Evolutionary conservation across 2,797 vertebrate genomes (phyloP).

Genomic region (Sebastes matsubarae): DNA sequence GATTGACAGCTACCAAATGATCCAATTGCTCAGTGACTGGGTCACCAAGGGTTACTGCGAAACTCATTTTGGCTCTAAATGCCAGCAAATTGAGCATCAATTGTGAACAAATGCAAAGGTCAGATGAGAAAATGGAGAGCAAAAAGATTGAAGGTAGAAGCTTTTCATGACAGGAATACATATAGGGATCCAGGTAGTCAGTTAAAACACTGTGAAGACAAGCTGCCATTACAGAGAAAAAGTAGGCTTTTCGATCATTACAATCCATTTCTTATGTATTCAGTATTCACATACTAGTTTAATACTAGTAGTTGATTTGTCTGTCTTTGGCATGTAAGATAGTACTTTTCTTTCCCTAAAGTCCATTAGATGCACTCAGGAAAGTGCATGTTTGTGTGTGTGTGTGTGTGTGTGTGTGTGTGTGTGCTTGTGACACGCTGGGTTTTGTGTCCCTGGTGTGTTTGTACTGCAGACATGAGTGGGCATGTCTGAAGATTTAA

Average conservation of each 20-base stretch:
- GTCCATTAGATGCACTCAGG: neutral
- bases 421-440: neutral
- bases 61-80: constrained; percentile 75
- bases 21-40: constrained; percentile 56
- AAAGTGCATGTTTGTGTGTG: neutral
- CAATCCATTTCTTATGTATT: neutral
- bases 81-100: constrained; percentile 76
- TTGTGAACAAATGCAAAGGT: constrained; percentile 76
- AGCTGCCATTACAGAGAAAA: neutral
- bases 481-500: constrained; percentile 43
- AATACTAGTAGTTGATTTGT: neutral
- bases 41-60: constrained; percentile 61
- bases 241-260: neutral
- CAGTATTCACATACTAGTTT: neutral
- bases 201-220: constrained; percentile 1
- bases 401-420: neutral
- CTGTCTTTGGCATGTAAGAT: neutral
- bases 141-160: constrained; percentile 50
- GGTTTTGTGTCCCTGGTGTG: constrained; percentile 3
- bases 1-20: constrained; percentile 64
- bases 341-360: neutral
- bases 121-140: constrained; percentile 68
- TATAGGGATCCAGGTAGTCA: neutral
- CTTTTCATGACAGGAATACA: constrained; percentile 58
- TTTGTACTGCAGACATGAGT: constrained; percentile 18